Evolutionary conservation across 1,140 invertebrate species (phyloP).

Genomic region (Pogonomyrmex barbatus): DNA sequence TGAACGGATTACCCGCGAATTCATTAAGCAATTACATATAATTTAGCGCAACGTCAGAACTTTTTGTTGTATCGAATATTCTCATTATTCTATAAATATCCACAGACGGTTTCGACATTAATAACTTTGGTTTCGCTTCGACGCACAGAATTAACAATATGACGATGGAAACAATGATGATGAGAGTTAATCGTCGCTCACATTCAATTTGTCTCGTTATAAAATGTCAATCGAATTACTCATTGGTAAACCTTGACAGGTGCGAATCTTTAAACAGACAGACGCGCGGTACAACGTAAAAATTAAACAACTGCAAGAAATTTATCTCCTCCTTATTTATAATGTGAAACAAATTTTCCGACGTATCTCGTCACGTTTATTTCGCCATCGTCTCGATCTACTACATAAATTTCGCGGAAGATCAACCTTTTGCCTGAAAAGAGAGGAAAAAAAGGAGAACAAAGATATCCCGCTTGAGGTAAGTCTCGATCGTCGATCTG

Average conservation of each 20-base stretch:
- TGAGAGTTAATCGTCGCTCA: not conserved
- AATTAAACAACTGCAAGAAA: slow-evolving; percentile 15
- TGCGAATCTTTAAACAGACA: slow-evolving; percentile 28
- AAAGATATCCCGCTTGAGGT: not conserved
- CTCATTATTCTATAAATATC: not conserved
- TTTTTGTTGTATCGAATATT: not conserved
- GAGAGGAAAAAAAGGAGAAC: not conserved
- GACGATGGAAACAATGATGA: not conserved
- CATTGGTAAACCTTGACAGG: slow-evolving; percentile 10
- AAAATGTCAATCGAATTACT: slow-evolving; percentile 43
- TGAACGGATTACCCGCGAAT: not conserved
- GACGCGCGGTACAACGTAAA: not conserved
- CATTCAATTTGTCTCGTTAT: not conserved
- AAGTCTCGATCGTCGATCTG: not conserved
- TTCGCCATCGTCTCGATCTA: not conserved
- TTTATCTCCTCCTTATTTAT: not conserved
- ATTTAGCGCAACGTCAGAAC: not conserved
- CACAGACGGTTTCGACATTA: not conserved
- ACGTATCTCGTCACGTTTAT: not conserved
- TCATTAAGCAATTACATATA: slow-evolving; percentile 1
- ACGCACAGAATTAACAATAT: not conserved
- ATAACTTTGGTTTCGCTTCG: slow-evolving; percentile 9
- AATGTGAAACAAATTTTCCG: not conserved
- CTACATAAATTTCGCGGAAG: not conserved
- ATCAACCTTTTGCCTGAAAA: not conserved